Evolutionary conservation across 2,888 invertebrate genomes (phyloP).

Genomic region (Hipparchia semele): DNA sequence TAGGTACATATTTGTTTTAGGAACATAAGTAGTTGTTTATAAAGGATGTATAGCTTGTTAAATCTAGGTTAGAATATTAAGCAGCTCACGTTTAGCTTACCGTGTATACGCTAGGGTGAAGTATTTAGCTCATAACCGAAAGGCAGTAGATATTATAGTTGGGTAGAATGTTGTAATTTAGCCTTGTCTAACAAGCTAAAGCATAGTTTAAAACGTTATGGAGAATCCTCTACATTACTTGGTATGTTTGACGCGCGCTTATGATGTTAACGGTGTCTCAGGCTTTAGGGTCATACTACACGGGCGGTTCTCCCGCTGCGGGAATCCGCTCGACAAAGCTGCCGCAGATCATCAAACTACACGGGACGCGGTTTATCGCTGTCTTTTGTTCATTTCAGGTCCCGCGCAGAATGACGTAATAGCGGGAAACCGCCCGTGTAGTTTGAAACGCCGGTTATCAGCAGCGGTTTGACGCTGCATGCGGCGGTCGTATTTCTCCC

Average conservation of each 20-base stretch:
- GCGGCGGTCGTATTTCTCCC: no score
- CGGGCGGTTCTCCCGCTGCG: no score
- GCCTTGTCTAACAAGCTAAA: slow-evolving; percentile 7
- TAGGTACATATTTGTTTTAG: no score
- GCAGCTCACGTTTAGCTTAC: neutral
- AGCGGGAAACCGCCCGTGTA: no score
- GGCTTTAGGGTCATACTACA: neutral
- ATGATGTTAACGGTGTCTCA: neutral
- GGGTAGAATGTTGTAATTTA: slow-evolving; percentile 20
- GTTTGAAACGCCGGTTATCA: no score
- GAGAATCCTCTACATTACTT: neutral
- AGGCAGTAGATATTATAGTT: slow-evolving; percentile 5
- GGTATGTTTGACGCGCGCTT: neutral
- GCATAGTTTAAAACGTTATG: slow-evolving; percentile 19
- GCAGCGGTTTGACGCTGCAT: no score
- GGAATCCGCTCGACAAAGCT: no score
- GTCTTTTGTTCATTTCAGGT: no score
- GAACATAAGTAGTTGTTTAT: neutral
- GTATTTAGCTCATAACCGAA: neutral
- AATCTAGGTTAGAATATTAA: slow-evolving; percentile 3
- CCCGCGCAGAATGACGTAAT: no score
- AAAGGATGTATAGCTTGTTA: neutral
- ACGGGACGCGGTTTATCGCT: no score
- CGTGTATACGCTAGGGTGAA: slow-evolving; percentile 3
- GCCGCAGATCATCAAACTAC: no score